These are phyloP conservation scores for Carposina sasakii DNA, from an alignment of 1,140 invertebrate species.

Conservation along the genomic window DNA sequence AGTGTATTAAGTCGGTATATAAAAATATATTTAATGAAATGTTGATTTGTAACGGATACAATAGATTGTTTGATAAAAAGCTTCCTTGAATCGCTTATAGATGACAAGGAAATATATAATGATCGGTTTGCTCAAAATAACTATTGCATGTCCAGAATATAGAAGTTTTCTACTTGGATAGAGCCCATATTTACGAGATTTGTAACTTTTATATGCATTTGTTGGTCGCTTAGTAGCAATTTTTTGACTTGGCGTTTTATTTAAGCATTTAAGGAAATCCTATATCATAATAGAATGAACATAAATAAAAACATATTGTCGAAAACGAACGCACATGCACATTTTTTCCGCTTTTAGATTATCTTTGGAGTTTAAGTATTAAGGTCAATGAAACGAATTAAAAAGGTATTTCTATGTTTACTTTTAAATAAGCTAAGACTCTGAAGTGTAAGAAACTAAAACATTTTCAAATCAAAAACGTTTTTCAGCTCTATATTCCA, in stretches of 20 bases:
- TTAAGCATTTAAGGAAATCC: not conserved
- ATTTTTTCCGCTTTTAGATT: not conserved
- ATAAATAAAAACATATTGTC: conserved; percentile 27
- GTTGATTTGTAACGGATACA: too few relatives aligned
- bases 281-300: not conserved
- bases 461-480: too few relatives aligned
- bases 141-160: too few relatives aligned
- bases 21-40: too few relatives aligned
- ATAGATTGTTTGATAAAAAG: conserved; percentile 2
- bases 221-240: conserved; percentile 22
- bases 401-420: conserved; percentile 14
- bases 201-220: too few relatives aligned
- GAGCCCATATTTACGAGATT: too few relatives aligned
- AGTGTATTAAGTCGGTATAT: too few relatives aligned
- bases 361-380: conserved; percentile 13
- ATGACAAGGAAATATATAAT: conserved; percentile 42
- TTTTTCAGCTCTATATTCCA: too few relatives aligned
- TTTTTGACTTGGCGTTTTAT: too few relatives aligned
- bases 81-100: conserved; percentile 50
- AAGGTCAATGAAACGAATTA: conserved; percentile 30
- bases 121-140: conserved; percentile 65
- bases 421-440: too few relatives aligned
- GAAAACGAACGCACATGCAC: conserved; percentile 34
- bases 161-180: too few relatives aligned
- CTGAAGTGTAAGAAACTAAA: too few relatives aligned